Base-by-base conservation (phyloP, 2,888 invertebrate species). In the Drosophila melanosoma region DNA sequence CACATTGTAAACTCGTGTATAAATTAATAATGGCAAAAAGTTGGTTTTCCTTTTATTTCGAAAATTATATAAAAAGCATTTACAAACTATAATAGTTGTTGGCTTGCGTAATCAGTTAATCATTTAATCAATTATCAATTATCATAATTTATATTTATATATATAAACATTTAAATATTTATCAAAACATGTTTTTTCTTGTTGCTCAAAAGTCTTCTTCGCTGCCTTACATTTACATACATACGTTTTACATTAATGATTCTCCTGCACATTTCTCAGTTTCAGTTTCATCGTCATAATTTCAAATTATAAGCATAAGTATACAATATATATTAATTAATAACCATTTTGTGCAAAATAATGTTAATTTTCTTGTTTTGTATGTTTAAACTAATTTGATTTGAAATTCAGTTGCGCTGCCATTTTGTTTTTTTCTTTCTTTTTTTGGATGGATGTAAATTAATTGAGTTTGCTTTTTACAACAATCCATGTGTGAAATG, bases 161-260 rank as follows among this genome's bases (percentile, higher is more conserved):
- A 67, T 82, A 87, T 88, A 79, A 85, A 85, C 85, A 84, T 90
- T 90, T 90, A 88, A 90, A 90, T 79, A 87, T 91, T 87, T 90
- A 90, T 91, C 81, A 91, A 90, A 88, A 89, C 90, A 90, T 87
- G 88, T 90, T 90, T 90, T 87, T 89, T 87, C 89, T 87, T 87
- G 89, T 90, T 87, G 90, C 89, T 90, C 90, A 90, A 90, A 87
- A 87, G 89, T 87, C 90, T 87, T 87, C 87, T 81, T 82, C 87
- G 79, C 79, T 86, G 81, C 76, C 85, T 87, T 89, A 87, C 78
- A 81, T 86, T 83, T 84, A 87, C 81, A 83, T 87, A 84, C 82
- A 70, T 78, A 79, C 73, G 77, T 81, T 81, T 87, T 82, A 81
- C 85, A 84, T 62, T 83, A 65, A 80, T 82, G 82, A 78, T 81